Evolutionary conservation across 2,113 vertebrate genomes (phyloP).

Genomic region (Glaucomys volans): DNA sequence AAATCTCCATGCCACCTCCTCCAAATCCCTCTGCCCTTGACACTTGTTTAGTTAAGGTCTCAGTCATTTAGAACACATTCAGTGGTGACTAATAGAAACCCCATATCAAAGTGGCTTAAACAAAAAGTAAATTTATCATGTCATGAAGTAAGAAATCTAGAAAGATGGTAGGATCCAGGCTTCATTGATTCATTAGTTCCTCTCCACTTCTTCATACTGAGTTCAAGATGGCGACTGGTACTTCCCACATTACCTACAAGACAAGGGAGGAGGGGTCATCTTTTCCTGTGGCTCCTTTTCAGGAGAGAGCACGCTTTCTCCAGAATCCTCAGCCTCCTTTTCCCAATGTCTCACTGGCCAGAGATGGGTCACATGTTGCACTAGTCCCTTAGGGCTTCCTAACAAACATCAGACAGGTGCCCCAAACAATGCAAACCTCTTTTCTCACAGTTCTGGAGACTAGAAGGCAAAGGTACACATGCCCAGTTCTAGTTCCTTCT

Average conservation of each 20-base stretch:
- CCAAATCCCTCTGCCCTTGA: background rate
- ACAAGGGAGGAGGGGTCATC: no score
- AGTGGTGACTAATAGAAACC: background rate
- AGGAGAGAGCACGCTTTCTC: background rate
- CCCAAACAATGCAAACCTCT: no score
- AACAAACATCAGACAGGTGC: no score
- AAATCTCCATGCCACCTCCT: no score
- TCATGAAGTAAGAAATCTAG: background rate
- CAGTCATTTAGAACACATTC: background rate
- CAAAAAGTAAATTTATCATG: background rate
- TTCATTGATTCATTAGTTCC: background rate
- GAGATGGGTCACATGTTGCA: no score
- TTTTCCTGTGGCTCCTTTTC: background rate
- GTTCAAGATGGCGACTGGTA: background rate
- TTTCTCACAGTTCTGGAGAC: no score
- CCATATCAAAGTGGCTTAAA: no score
- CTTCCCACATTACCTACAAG: background rate
- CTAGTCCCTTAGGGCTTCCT: no score
- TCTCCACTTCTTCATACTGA: background rate
- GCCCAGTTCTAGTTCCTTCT: background rate
- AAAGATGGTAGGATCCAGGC: background rate
- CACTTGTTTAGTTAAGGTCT: background rate
- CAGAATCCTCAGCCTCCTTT: background rate
- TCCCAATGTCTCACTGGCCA: background rate
- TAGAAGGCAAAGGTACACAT: background rate